Conservation (phyloP, 2,113 vertebrate genomes). For the Chloropsis hardwickii region DNA sequence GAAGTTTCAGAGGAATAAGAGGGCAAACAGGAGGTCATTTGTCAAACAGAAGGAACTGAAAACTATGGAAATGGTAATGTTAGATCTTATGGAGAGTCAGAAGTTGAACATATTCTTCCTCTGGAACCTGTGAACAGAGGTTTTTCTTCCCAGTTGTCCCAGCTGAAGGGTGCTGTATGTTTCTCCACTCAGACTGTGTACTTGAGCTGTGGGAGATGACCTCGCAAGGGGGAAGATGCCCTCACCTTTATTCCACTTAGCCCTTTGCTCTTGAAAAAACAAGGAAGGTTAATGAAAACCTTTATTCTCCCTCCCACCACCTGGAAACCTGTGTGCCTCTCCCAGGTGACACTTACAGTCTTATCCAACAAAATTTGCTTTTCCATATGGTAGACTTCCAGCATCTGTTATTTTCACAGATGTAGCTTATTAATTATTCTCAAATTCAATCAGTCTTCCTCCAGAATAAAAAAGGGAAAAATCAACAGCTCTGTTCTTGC, state of each 20-base stretch:
- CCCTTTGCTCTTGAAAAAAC: neutral
- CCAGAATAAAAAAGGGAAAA: neutral
- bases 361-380: neutral
- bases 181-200: neutral
- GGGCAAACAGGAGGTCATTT: neutral
- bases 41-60: neutral
- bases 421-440: constrained; percentile 26
- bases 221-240: neutral
- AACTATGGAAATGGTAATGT: neutral
- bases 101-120: neutral
- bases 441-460: neutral
- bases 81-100: neutral
- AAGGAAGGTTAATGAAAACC: neutral
- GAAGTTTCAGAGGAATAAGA: neutral
- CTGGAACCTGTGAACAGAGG: neutral
- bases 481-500: constrained; percentile 5
- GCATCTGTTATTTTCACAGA: constrained; percentile 2
- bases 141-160: neutral
- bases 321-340: neutral
- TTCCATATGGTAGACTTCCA: neutral
- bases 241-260: neutral
- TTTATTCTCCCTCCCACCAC: neutral
- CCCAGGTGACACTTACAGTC: neutral
- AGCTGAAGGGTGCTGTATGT: neutral
- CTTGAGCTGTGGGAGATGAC: neutral